A percentile compares a stretch with the other conserved stretches of the same genome.
phyloP scores from a whole-genome alignment of 2,888 invertebrate genomes.

The Harpagoxenus sublaevis region DNA sequence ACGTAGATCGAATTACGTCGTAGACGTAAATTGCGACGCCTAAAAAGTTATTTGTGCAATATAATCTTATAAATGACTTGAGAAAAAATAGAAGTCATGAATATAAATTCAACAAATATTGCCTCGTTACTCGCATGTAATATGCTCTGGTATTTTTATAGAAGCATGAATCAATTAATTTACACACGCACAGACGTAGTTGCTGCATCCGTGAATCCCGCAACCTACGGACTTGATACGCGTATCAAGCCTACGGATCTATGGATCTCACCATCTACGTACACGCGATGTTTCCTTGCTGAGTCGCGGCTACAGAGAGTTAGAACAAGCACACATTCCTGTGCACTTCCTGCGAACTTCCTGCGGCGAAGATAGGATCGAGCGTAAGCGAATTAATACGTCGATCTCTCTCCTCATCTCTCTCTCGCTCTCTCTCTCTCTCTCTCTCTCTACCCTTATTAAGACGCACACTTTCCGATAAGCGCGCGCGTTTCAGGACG shows the following conservation, averaged over 20 bases:
- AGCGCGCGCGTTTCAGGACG: not conserved
- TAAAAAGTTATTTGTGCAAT: not conserved
- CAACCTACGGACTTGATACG: not conserved
- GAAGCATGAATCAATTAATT: slow-evolving; percentile 6
- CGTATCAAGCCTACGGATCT: slow-evolving; percentile 8
- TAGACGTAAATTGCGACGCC: not conserved
- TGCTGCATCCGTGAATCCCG: not conserved
- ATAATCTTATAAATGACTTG: not conserved
- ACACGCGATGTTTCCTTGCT: slow-evolving; percentile 27
- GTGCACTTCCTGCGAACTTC: slow-evolving; percentile 20
- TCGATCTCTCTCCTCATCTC: not conserved
- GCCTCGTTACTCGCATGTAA: not conserved
- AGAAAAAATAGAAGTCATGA: not conserved
- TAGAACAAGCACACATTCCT: slow-evolving; percentile 19
- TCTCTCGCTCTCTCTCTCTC: not conserved
- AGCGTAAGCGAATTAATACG: slow-evolving; percentile 16
- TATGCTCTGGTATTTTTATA: not conserved
- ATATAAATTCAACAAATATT: not conserved
- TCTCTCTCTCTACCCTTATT: not conserved
- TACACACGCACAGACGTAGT: too few species aligned
- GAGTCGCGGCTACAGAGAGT: slow-evolving; percentile 8
- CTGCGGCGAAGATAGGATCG: slow-evolving; percentile 24
- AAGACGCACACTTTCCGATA: slow-evolving; percentile 18
- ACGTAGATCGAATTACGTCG: not conserved
- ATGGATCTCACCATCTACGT: slow-evolving; percentile 27